Evolutionary conservation across 2,113 vertebrate genomes (phyloP).

Genomic region (Leptosomus discolor): DNA sequence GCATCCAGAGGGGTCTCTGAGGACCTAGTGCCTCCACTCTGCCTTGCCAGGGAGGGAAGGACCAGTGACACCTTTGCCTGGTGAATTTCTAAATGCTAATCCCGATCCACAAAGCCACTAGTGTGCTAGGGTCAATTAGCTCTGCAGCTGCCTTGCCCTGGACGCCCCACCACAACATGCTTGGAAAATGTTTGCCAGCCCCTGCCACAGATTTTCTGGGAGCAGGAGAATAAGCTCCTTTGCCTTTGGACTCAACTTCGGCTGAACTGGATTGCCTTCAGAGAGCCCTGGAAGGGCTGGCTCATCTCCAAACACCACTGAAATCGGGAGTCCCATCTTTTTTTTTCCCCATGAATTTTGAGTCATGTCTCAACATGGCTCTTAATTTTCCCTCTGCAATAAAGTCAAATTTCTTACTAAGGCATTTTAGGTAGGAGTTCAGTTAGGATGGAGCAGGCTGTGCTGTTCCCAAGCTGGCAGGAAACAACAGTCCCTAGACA

Average conservation of each 20-base stretch:
- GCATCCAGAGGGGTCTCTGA: accelerated
- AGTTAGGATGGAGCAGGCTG: background rate
- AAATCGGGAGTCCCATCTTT: background rate
- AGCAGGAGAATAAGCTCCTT: background rate
- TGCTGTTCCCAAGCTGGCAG: background rate
- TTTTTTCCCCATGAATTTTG: background rate
- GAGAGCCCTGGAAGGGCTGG: background rate
- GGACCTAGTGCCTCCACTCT: background rate
- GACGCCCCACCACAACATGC: accelerated
- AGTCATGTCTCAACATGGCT: background rate
- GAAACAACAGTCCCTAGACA: slow-evolving; percentile 24
- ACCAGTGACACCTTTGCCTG: background rate
- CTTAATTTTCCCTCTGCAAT: background rate
- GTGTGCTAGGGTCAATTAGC: background rate
- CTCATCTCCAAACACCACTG: background rate
- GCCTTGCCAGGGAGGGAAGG: background rate
- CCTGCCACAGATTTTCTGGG: background rate
- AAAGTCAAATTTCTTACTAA: background rate
- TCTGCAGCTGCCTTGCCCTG: background rate
- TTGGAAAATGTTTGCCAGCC: background rate
- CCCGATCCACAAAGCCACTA: background rate
- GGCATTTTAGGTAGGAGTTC: background rate
- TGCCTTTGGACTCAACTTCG: background rate
- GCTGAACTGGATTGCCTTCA: background rate
- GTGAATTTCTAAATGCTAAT: background rate